phyloP scores from a whole-genome alignment of 2,113 vertebrate species.

The Formicarius rufipectus region DNA sequence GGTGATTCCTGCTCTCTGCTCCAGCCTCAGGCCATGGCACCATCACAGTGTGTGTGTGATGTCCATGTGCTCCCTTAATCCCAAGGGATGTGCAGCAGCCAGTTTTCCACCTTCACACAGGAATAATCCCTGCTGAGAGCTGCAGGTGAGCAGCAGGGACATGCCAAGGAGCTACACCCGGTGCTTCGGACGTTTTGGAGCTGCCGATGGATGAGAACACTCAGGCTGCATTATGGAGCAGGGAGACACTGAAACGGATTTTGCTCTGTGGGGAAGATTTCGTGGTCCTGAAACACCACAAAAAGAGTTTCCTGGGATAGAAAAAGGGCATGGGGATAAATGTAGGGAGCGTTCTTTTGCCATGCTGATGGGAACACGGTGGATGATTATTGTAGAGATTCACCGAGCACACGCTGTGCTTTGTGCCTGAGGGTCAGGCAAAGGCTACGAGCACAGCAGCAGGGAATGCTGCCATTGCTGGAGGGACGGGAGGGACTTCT shows the following conservation, averaged over 20 bases:
- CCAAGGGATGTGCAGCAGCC: background rate
- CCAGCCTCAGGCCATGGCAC: background rate
- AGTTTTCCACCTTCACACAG: background rate
- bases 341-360: fast-evolving
- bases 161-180: fast-evolving
- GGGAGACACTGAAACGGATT: fast-evolving
- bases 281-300: fast-evolving
- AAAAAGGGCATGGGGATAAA: fast-evolving
- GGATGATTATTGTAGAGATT: background rate
- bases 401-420: background rate
- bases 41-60: background rate
- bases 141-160: fast-evolving
- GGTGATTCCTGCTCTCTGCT: background rate
- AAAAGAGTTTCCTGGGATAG: fast-evolving
- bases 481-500: background rate
- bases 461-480: fast-evolving
- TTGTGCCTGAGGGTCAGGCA: too few species aligned
- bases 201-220: background rate
- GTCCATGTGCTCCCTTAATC: background rate
- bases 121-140: background rate
- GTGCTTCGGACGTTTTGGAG: fast-evolving
- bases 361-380: background rate
- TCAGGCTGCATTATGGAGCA: background rate
- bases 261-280: background rate
- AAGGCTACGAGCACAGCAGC: fast-evolving